These are phyloP conservation scores for Furcula furcula DNA, from an alignment of 2,888 invertebrate species.

Conservation along the genomic window DNA sequence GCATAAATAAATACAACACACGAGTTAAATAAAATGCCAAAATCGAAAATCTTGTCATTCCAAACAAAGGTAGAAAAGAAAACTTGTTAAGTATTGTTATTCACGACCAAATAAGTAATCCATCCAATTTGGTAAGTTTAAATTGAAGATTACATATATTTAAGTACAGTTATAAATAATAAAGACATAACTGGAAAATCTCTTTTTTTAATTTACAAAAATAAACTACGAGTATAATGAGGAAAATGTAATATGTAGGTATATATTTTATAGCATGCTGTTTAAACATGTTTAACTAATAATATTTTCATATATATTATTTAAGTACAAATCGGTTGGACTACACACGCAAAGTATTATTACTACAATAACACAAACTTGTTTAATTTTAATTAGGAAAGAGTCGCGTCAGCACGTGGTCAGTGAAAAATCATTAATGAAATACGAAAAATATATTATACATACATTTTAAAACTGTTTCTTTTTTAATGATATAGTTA, in stretches of 20 bases:
- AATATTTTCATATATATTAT: too few species aligned
- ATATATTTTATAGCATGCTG: too few species aligned
- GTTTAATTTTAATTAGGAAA: slow-evolving; percentile 16
- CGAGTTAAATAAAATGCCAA: slow-evolving; percentile 12
- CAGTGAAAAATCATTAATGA: slow-evolving; percentile 9
- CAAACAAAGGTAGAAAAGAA: slow-evolving; percentile 14
- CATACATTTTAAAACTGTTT: too few species aligned
- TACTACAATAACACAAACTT: slow-evolving; percentile 36
- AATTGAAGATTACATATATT: too few species aligned
- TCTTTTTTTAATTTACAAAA: too few species aligned
- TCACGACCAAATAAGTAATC: slow-evolving; percentile 41
- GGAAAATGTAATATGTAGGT: too few species aligned
- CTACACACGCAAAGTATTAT: slow-evolving; percentile 30
- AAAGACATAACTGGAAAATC: too few species aligned
- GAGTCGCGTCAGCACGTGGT: slow-evolving; percentile 11
- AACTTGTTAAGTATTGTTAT: slow-evolving; percentile 39
- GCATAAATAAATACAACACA: slow-evolving; percentile 10
- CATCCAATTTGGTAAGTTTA: slow-evolving; percentile 58
- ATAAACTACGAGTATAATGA: too few species aligned
- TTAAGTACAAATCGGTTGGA: slow-evolving; percentile 52
- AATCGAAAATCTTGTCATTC: slow-evolving; percentile 15
- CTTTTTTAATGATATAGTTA: too few species aligned
- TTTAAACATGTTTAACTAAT: too few species aligned
- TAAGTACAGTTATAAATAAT: too few species aligned
- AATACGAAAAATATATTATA: too few species aligned